phyloP scores from a whole-genome alignment of 2,888 invertebrate genomes.

The Asteroscopus sphinx region DNA sequence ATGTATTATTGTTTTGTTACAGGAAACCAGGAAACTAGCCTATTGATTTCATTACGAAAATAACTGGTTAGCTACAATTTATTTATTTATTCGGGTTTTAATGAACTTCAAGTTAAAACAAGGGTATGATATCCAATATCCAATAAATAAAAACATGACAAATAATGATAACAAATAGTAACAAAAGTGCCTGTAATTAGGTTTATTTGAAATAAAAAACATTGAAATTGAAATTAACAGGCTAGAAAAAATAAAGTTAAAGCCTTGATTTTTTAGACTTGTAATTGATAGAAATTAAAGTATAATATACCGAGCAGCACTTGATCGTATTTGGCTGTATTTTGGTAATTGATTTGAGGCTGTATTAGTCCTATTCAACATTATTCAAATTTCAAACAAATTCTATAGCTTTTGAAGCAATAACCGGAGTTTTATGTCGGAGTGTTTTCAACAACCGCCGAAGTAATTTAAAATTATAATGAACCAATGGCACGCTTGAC shows the following conservation, averaged over 20 bases:
- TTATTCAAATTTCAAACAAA: conserved; percentile 18
- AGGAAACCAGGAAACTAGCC: conserved; percentile 7
- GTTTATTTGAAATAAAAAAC: too few species aligned
- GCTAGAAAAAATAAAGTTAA: too few species aligned
- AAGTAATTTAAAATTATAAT: conserved; percentile 70
- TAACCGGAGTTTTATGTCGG: conserved; percentile 15
- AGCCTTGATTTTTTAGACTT: too few species aligned
- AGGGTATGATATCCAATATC: not conserved
- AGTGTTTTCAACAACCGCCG: conserved; percentile 36
- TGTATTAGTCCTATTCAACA: conserved; percentile 9
- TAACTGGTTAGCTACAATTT: not conserved
- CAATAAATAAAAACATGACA: not conserved
- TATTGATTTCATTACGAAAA: conserved; percentile 5
- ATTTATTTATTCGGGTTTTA: not conserved
- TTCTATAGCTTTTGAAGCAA: conserved; percentile 5
- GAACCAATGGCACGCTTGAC: conserved; percentile 64
- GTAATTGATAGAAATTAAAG: too few species aligned
- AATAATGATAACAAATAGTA: too few species aligned
- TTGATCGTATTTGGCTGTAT: conserved; percentile 18
- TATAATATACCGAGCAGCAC: conserved; percentile 6
- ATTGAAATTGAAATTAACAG: too few species aligned
- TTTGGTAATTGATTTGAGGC: conserved; percentile 13
- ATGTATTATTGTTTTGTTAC: conserved; percentile 1
- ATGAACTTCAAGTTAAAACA: not conserved
- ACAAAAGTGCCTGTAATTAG: too few species aligned